Base-by-base conservation (phyloP, 2,888 invertebrate species). In the Ochropleura leucogaster region DNA sequence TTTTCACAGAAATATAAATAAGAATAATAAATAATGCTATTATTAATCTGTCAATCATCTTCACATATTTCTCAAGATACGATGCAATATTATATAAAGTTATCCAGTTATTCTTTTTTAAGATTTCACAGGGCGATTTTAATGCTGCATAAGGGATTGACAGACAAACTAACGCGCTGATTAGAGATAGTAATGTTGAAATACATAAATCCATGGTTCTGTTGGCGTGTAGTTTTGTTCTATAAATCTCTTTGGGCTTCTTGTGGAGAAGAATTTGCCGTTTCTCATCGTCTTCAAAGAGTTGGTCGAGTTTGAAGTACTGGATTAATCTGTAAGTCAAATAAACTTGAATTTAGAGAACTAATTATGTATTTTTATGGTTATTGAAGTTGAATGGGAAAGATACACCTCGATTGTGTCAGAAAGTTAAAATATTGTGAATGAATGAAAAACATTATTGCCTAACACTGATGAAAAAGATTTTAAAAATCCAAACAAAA, bases 81-180 rank as follows among this genome's bases (percentile, higher is more conserved):
- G 71, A 78, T 0, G 87, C 83, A 6, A 90, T 64, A 0, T 53
- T 66, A 44, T 92, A 90, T 0, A 91, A 1, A 0, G 72, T 71
- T 5, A 72, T 71, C 18, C 84, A 51, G 5, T 89, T 75, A 10
- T 87, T 77, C 0, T 84, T 68, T 47, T 87, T 87, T 0, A 94
- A 84, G 0, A 86, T 76, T 40, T 91, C 89, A 51, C 90, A 91
- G 0, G 94, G 93, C 4, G 81, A 75, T 20, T 92, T 87, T 46
- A 94, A 57, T 0, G 83, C 71, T 0, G 79, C 89, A 16, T 88
- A 92, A 0, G 94, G 94, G 70, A 94, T 89, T 0, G 93, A 89
- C 0, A 93, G 20, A 69, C 90, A 91, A 0, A 93, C 69, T 9
- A 94, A 59, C 0, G 89, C 74, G 9, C 85, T 82, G 10, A 94